Percentiles rank a stretch among this genome's conserved stretches.
Conservation (phyloP, 2,113 vertebrate species). For the Cyprinodon brontotheroides region DNA sequence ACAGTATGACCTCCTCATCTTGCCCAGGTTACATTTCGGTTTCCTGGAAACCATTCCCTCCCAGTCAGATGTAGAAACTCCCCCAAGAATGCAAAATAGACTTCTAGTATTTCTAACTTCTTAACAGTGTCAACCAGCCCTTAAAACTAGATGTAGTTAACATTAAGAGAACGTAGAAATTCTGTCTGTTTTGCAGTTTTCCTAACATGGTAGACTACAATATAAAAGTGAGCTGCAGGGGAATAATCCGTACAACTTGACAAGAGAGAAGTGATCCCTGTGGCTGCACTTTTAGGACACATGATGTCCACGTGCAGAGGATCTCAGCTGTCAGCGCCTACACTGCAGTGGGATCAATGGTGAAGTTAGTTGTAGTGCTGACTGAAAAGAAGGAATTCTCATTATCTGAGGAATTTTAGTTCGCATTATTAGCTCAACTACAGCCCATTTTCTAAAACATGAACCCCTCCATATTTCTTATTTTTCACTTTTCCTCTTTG, state of each 20-base stretch:
- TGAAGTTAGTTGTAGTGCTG: slow-evolving; percentile 5
- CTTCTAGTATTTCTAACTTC: slow-evolving; percentile 2
- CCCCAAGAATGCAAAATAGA: not conserved
- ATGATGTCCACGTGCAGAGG: slow-evolving; percentile 46
- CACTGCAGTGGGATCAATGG: slow-evolving; percentile 6
- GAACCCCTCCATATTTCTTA: not conserved
- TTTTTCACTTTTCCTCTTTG: not conserved
- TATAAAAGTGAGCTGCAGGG: not conserved
- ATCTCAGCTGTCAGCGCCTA: slow-evolving; percentile 41
- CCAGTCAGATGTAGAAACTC: slow-evolving; percentile 22
- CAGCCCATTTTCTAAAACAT: not conserved
- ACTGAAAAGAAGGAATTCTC: slow-evolving; percentile 9
- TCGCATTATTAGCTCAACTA: not conserved
- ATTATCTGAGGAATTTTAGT: slow-evolving; percentile 13
- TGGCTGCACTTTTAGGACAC: slow-evolving; percentile 42
- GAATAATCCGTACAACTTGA: slow-evolving; percentile 28
- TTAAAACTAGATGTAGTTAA: not conserved
- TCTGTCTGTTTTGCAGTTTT: not conserved
- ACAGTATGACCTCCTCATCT: slow-evolving; percentile 36
- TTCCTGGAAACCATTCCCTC: slow-evolving; percentile 44
- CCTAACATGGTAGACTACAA: not conserved
- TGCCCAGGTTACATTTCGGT: slow-evolving; percentile 15
- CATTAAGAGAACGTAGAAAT: not conserved
- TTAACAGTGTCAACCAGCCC: slow-evolving; percentile 2
- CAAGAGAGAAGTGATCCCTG: slow-evolving; percentile 55